Evolutionary conservation across 2,888 invertebrate genomes (phyloP).

Genomic region (Agriopis marginaria): DNA sequence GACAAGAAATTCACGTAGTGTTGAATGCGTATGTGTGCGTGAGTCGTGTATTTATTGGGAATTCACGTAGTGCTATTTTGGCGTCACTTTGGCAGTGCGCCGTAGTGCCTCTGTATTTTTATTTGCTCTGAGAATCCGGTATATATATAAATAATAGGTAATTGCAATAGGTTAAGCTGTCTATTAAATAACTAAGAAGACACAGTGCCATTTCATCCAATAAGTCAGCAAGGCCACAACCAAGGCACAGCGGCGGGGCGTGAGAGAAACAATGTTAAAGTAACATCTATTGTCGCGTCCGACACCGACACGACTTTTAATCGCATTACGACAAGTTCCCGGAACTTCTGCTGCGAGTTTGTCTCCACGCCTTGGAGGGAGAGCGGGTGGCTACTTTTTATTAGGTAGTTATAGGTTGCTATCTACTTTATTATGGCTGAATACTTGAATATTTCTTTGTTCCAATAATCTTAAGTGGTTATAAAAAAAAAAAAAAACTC

Average conservation of each 20-base stretch:
- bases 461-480: not conserved
- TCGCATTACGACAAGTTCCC: conserved; percentile 66
- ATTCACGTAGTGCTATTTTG: too few relatives aligned
- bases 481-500: too few relatives aligned
- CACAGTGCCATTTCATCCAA: conserved; percentile 14
- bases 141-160: too few relatives aligned
- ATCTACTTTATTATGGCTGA: conserved; percentile 8
- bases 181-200: not conserved
- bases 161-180: not conserved
- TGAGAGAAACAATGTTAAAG: conserved; percentile 68
- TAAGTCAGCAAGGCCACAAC: conserved; percentile 23
- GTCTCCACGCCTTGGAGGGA: conserved; percentile 46
- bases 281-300: conserved; percentile 67
- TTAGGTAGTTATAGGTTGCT: conserved; percentile 44
- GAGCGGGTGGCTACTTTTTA: conserved; percentile 46
- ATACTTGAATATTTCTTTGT: not conserved
- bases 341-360: conserved; percentile 55
- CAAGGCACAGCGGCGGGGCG: conserved; percentile 22
- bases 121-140: too few relatives aligned
- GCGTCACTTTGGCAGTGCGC: too few relatives aligned
- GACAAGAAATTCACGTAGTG: too few relatives aligned
- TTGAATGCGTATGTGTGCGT: too few relatives aligned
- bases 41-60: too few relatives aligned
- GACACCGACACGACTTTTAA: conserved; percentile 66
- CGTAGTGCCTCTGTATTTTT: too few relatives aligned